These are phyloP conservation scores for Bugula neritina DNA, from an alignment of 2,888 invertebrate genomes.

Conservation along the genomic window DNA sequence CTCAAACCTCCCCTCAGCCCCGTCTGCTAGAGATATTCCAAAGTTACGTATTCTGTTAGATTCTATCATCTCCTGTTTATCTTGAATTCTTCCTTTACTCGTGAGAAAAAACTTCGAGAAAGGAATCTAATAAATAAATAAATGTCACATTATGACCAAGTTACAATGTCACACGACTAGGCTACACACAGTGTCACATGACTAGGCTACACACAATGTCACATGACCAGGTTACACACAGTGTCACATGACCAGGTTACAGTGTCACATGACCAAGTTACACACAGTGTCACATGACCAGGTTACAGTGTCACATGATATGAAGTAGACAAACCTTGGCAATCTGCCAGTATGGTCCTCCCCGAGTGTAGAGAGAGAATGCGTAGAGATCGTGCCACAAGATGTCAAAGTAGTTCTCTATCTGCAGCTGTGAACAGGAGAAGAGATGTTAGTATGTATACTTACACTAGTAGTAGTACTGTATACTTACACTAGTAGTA, in stretches of 20 bases:
- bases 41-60: slow-evolving; percentile 65
- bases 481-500: too few species aligned
- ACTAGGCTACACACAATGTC: background rate
- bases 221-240: too few species aligned
- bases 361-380: slow-evolving; percentile 82
- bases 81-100: slow-evolving; percentile 79
- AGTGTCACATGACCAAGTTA: background rate
- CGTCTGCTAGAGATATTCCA: slow-evolving; percentile 76
- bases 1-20: slow-evolving; percentile 73
- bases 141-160: too few species aligned
- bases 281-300: too few species aligned
- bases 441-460: too few species aligned
- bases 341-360: slow-evolving; percentile 97
- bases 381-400: slow-evolving; percentile 83
- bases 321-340: slow-evolving; percentile 61
- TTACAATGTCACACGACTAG: background rate
- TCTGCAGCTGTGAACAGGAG: slow-evolving; percentile 8
- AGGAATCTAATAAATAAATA: slow-evolving; percentile 70
- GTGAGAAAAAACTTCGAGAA: slow-evolving; percentile 83
- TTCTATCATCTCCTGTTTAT: slow-evolving; percentile 65
- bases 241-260: too few species aligned
- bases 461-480: too few species aligned
- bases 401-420: slow-evolving; percentile 64
- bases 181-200: too few species aligned
- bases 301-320: background rate